Conservation (phyloP, 2,888 invertebrate species). For the Lasioglossum calceatum region DNA sequence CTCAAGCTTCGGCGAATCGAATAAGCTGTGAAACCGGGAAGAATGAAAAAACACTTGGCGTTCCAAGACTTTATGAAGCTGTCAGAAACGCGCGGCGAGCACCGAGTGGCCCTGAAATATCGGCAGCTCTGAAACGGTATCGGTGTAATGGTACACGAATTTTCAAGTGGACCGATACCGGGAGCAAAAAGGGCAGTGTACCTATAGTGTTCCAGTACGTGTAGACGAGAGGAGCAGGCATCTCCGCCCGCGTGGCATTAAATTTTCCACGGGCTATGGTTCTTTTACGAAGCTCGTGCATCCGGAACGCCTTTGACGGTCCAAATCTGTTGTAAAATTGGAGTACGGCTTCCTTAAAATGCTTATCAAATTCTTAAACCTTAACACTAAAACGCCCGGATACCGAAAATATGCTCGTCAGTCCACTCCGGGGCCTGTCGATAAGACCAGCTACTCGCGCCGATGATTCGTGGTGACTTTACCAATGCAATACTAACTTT, state of each 20-base stretch:
- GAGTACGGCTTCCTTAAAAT: constrained; percentile 9
- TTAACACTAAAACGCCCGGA: not conserved
- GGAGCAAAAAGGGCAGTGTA: not conserved
- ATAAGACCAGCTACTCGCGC: not conserved
- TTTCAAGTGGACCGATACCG: constrained; percentile 8
- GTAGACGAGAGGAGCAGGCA: not conserved
- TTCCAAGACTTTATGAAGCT: constrained; percentile 28
- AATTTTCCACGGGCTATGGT: constrained; percentile 14
- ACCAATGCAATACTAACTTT: not conserved
- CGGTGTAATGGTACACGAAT: not conserved
- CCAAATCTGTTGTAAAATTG: constrained; percentile 5
- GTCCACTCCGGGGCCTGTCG: not conserved
- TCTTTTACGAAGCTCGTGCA: not conserved
- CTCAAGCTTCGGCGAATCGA: not conserved
- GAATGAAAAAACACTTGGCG: constrained; percentile 46
- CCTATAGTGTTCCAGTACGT: not conserved
- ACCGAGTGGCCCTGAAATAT: not conserved
- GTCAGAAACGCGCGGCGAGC: not conserved
- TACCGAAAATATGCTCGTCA: not conserved
- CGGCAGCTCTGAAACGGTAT: constrained; percentile 6
- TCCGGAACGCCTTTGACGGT: not conserved
- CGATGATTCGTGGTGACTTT: not conserved
- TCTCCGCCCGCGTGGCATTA: not conserved
- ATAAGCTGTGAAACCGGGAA: not conserved
- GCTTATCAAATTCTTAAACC: not conserved